Percentiles rank a stretch among this genome's conserved stretches.
Evolutionary conservation across 1,140 invertebrate species (phyloP).

Genomic region (Drosophila nigromelanica): DNA sequence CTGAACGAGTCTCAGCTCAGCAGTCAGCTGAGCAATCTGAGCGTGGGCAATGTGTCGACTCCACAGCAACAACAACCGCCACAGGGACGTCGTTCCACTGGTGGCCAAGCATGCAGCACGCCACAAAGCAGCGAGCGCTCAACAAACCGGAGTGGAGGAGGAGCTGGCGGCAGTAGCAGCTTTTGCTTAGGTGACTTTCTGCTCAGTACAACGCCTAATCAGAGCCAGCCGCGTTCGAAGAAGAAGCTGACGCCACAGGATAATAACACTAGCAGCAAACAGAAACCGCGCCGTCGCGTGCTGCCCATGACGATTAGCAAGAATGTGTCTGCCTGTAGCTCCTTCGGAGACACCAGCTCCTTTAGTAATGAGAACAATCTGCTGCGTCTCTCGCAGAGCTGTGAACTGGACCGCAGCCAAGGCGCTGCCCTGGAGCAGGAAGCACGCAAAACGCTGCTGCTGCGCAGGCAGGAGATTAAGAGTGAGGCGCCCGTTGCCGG

Average conservation of each 20-base stretch:
- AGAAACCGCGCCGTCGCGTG: constrained; percentile 74
- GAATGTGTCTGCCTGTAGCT: constrained; percentile 43
- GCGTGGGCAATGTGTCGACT: constrained; percentile 21
- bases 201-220: constrained; percentile 50
- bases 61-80: constrained; percentile 25
- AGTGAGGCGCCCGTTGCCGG: constrained; percentile 44
- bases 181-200: constrained; percentile 77
- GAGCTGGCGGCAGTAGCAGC: constrained; percentile 27
- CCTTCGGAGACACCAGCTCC: constrained; percentile 73
- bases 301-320: constrained; percentile 75
- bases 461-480: constrained; percentile 65
- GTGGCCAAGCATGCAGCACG: constrained; percentile 49
- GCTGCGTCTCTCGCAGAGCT: constrained; percentile 60
- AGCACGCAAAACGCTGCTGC: constrained; percentile 61
- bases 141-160: constrained; percentile 38
- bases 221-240: constrained; percentile 52
- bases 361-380: constrained; percentile 82
- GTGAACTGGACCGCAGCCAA: constrained; percentile 69
- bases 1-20: constrained; percentile 35
- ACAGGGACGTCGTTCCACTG: constrained; percentile 36
- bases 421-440: constrained; percentile 60
- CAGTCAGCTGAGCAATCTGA: constrained; percentile 33
- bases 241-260: constrained; percentile 53
- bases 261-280: background rate
- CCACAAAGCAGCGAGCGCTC: constrained; percentile 47